A percentile compares a stretch with the other conserved stretches of the same genome.
phyloP scores from a whole-genome alignment of 2,888 invertebrate genomes.

The Rhyacophila evoluta region DNA sequence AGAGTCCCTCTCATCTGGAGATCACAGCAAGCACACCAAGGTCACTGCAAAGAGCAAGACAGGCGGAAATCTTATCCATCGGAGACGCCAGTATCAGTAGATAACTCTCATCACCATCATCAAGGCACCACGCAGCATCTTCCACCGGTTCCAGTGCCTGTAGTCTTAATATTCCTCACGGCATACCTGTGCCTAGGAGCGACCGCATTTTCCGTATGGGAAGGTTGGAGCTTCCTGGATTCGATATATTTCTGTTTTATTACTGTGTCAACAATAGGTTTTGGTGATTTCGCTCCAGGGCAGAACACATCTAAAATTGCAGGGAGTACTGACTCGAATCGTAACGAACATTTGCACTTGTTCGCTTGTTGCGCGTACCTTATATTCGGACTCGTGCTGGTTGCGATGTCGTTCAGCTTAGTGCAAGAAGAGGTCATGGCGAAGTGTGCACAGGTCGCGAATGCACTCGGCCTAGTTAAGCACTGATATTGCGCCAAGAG shows the following conservation, averaged over 20 bases:
- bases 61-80: slow-evolving; percentile 57
- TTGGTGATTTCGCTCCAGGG: slow-evolving; percentile 81
- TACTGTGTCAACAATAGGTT: slow-evolving; percentile 85
- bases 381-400: slow-evolving; percentile 81
- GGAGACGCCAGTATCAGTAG: slow-evolving; percentile 59
- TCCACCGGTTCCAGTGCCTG: slow-evolving; percentile 63
- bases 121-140: slow-evolving; percentile 61
- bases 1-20: slow-evolving; percentile 79
- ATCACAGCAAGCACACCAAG: slow-evolving; percentile 64
- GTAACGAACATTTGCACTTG: slow-evolving; percentile 75
- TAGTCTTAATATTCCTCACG: slow-evolving; percentile 77
- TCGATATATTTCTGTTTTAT: slow-evolving; percentile 89
- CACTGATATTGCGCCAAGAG: slow-evolving; percentile 62
- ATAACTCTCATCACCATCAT: slow-evolving; percentile 61
- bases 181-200: slow-evolving; percentile 83
- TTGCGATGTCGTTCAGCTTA: slow-evolving; percentile 88
- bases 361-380: slow-evolving; percentile 85
- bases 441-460: slow-evolving; percentile 79
- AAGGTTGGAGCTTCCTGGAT: slow-evolving; percentile 84
- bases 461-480: slow-evolving; percentile 75
- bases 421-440: slow-evolving; percentile 84
- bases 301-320: slow-evolving; percentile 66
- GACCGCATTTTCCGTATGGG: slow-evolving; percentile 82
- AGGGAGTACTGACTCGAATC: slow-evolving; percentile 59
- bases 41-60: slow-evolving; percentile 39